Conservation (phyloP, 2,113 vertebrate species). For the Archocentrus centrarchus region DNA sequence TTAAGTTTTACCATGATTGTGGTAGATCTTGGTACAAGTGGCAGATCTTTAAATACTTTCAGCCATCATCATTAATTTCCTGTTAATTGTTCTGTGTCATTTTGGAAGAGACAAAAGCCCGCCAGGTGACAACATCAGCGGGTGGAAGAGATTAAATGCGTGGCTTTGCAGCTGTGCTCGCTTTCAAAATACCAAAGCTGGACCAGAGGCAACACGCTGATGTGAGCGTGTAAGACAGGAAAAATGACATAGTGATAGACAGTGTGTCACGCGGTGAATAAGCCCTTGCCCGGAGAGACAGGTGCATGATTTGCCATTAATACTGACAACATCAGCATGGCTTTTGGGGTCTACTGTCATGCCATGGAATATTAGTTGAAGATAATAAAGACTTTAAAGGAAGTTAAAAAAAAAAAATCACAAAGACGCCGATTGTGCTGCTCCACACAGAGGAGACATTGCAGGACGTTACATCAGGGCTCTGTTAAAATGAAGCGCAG, state of each 20-base stretch:
- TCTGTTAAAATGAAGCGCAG: background rate
- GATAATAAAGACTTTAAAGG: slow-evolving; percentile 30
- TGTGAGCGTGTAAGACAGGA: slow-evolving; percentile 37
- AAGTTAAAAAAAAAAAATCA: slow-evolving; percentile 4
- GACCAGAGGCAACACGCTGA: slow-evolving; percentile 59
- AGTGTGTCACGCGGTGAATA: slow-evolving; percentile 42
- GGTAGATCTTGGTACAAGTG: background rate
- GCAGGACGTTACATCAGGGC: slow-evolving; percentile 27
- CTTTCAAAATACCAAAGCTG: slow-evolving; percentile 40
- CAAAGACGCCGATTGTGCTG: background rate
- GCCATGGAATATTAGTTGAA: slow-evolving; percentile 25
- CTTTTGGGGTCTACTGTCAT: slow-evolving; percentile 13
- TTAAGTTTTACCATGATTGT: background rate
- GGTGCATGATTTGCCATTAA: slow-evolving; percentile 52
- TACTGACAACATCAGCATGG: slow-evolving; percentile 25
- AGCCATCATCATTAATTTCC: background rate
- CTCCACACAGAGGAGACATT: background rate
- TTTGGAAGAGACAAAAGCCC: background rate
- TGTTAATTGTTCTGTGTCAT: slow-evolving; percentile 9
- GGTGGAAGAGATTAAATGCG: background rate
- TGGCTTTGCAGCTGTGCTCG: slow-evolving; percentile 49
- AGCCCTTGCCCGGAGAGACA: slow-evolving; percentile 65
- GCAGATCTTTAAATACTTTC: background rate
- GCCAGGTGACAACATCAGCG: slow-evolving; percentile 24
- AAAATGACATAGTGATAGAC: slow-evolving; percentile 55